A percentile compares a stretch with the other conserved stretches of the same genome.
Evolutionary conservation across 2,888 invertebrate genomes (phyloP).

Genomic region (Charanyca ferruginea): DNA sequence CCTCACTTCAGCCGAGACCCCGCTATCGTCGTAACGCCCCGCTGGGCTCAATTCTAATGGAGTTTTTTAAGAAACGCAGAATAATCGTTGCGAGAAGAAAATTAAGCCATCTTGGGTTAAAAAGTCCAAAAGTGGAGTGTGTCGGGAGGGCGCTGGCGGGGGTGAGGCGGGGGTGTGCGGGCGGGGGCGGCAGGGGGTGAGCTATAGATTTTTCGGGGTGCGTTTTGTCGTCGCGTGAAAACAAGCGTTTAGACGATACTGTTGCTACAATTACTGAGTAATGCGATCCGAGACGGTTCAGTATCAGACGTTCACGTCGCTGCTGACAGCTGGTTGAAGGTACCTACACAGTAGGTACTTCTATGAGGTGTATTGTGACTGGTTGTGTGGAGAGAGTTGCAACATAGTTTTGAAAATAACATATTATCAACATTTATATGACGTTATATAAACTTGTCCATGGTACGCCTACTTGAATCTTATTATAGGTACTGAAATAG

Average conservation of each 20-base stretch:
- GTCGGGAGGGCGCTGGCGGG: constrained; percentile 54
- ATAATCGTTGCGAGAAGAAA: constrained; percentile 82
- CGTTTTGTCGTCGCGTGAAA: constrained; percentile 75
- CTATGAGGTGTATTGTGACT: not conserved
- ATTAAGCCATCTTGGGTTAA: constrained; percentile 89
- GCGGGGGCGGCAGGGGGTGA: constrained; percentile 61
- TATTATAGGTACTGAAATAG: too few species aligned
- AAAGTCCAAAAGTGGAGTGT: constrained; percentile 84
- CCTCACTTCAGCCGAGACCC: constrained; percentile 53
- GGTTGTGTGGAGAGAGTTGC: too few species aligned
- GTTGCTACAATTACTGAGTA: constrained; percentile 57
- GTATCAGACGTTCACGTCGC: not conserved
- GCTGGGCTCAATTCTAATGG: constrained; percentile 79
- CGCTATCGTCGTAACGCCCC: constrained; percentile 59
- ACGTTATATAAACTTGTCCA: not conserved
- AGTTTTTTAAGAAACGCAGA: constrained; percentile 82
- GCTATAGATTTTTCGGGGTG: constrained; percentile 84
- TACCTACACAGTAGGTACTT: not conserved
- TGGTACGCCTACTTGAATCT: too few species aligned
- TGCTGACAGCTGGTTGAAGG: too few species aligned
- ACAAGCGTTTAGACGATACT: constrained; percentile 81
- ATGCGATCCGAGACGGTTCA: constrained; percentile 34
- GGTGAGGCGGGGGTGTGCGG: constrained; percentile 44
- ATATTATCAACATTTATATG: not conserved
- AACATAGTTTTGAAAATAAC: not conserved